These are phyloP conservation scores for Physocephala rufipes DNA, from an alignment of 2,888 invertebrate genomes.

Conservation along the genomic window DNA sequence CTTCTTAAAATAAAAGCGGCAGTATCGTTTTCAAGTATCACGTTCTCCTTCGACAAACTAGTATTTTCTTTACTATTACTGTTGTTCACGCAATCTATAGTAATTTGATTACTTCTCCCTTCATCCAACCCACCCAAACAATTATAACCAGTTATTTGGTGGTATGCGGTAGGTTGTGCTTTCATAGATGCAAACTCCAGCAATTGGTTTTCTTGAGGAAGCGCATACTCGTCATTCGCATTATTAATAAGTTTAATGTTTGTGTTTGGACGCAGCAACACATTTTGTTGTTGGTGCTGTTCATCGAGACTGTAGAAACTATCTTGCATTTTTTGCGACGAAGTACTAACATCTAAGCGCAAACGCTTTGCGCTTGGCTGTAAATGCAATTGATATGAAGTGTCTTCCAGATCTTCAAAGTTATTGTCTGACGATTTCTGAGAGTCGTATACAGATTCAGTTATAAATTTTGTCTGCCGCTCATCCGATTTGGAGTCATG, in stretches of 20 bases:
- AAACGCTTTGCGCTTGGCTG: conserved; percentile 54
- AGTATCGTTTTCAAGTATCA: neutral
- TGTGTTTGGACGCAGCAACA: neutral
- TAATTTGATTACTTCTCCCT: conserved; percentile 44
- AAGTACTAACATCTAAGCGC: conserved; percentile 54
- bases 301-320: conserved; percentile 37
- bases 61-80: conserved; percentile 46
- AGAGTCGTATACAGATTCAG: conserved; percentile 59
- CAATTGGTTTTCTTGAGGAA: conserved; percentile 44
- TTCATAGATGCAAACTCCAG: conserved; percentile 58
- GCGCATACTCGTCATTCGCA: no score
- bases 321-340: conserved; percentile 30
- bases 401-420: conserved; percentile 58
- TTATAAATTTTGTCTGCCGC: conserved; percentile 62
- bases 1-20: neutral
- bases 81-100: conserved; percentile 31
- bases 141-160: conserved; percentile 51
- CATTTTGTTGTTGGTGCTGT: conserved; percentile 37
- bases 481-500: conserved; percentile 50
- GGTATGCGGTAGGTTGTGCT: conserved; percentile 57
- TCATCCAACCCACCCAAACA: conserved; percentile 45
- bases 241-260: neutral
- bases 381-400: conserved; percentile 41
- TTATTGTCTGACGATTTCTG: conserved; percentile 55
- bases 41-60: conserved; percentile 42